A percentile compares a stretch with the other conserved stretches of the same genome.
Evolutionary conservation across 2,888 invertebrate species (phyloP).

Genomic region (Drosophila demipolita): DNA sequence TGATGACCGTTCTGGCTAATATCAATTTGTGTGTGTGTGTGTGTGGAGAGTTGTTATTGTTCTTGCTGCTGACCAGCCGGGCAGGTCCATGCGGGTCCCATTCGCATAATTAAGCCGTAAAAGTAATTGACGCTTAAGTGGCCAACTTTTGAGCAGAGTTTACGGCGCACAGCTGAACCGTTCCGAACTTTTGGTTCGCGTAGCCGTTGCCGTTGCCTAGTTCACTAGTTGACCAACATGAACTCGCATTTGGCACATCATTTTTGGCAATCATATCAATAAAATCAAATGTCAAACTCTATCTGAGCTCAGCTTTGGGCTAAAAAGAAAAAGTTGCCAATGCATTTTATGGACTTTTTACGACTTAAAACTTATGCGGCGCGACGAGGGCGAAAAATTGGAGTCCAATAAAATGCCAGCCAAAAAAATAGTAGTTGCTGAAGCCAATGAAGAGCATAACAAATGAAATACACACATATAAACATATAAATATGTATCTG

Average conservation of each 20-base stretch:
- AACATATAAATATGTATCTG: constrained; percentile 69
- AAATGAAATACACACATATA: constrained; percentile 61
- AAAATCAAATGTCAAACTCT: constrained; percentile 76
- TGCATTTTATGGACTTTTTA: constrained; percentile 80
- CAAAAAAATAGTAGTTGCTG: constrained; percentile 38
- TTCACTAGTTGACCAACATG: constrained; percentile 8
- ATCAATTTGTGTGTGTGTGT: constrained; percentile 7
- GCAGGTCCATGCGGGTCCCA: constrained; percentile 46
- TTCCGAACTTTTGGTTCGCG: not conserved
- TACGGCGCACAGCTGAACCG: constrained; percentile 35
- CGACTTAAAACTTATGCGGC: constrained; percentile 78
- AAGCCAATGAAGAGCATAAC: constrained; percentile 74
- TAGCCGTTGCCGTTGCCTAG: not conserved
- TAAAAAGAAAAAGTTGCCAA: constrained; percentile 72
- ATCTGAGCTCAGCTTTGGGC: constrained; percentile 33
- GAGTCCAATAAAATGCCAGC: constrained; percentile 59
- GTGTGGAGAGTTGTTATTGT: constrained; percentile 1
- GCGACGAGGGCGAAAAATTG: constrained; percentile 35
- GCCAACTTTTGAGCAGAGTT: constrained; percentile 72
- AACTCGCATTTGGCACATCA: constrained; percentile 72
- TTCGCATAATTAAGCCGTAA: constrained; percentile 75
- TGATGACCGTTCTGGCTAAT: constrained; percentile 31
- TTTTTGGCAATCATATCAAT: constrained; percentile 75
- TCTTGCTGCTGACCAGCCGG: constrained; percentile 12
- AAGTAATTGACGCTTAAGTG: constrained; percentile 76